phyloP scores from a whole-genome alignment of 2,797 vertebrate genomes.

The Chrosomus eos region DNA sequence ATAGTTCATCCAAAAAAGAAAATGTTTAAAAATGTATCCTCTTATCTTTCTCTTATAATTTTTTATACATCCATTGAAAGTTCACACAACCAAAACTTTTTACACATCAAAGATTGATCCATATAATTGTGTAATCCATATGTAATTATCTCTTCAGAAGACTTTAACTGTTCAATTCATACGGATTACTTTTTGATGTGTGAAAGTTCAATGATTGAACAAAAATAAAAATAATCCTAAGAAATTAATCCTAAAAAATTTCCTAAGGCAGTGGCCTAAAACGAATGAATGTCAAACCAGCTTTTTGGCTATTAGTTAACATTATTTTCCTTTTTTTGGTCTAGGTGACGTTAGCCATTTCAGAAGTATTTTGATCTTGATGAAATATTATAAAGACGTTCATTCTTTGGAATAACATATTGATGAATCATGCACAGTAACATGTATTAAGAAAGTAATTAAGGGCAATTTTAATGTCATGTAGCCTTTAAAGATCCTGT shows the following conservation, averaged over 20 bases:
- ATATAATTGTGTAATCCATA: too few relatives aligned
- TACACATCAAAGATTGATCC: not conserved
- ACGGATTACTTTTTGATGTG: not conserved
- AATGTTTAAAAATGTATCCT: too few relatives aligned
- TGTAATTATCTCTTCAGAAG: not conserved
- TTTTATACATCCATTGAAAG: not conserved
- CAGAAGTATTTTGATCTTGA: not conserved
- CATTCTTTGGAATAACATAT: not conserved
- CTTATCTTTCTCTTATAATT: not conserved
- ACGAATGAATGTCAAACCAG: not conserved
- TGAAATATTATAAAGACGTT: not conserved
- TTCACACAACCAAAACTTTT: not conserved
- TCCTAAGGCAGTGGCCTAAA: not conserved
- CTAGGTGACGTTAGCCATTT: not conserved
- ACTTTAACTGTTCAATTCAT: not conserved
- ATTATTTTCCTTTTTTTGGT: not conserved
- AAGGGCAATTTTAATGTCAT: not conserved
- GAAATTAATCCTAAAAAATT: too few relatives aligned
- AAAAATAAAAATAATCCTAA: too few relatives aligned
- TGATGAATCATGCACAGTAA: not conserved
- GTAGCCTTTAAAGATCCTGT: conserved; percentile 1
- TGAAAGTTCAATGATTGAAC: not conserved
- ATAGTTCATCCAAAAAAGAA: not conserved
- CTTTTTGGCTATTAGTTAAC: not conserved
- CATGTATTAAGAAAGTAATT: not conserved